Percentiles rank a stretch among this genome's conserved stretches.
These are phyloP conservation scores for Archegozetes longisetosus DNA, from an alignment of 1,140 invertebrate genomes.

Conservation along the genomic window DNA sequence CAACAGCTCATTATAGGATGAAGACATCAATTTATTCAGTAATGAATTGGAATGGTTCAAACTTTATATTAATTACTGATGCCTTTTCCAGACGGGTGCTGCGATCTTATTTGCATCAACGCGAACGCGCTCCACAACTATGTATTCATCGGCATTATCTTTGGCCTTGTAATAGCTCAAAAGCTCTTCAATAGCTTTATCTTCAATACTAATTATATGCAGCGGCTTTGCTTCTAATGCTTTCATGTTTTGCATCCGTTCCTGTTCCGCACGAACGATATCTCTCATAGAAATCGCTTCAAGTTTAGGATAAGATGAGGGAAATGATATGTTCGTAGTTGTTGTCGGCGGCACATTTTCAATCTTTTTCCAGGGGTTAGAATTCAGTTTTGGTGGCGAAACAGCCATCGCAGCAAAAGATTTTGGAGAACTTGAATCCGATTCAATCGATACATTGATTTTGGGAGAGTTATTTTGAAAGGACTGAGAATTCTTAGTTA, in stretches of 20 bases:
- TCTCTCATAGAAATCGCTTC: background rate
- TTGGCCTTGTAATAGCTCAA: conserved; percentile 43
- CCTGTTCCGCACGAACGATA: background rate
- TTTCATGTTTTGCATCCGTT: background rate
- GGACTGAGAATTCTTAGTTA: too few relatives aligned
- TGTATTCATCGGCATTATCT: conserved; percentile 41
- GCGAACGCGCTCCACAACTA: conserved; percentile 42
- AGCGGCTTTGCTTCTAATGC: background rate
- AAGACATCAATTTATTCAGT: too few relatives aligned
- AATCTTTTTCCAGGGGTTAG: background rate
- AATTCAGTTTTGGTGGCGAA: background rate
- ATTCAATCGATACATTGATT: too few relatives aligned
- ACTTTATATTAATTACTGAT: too few relatives aligned
- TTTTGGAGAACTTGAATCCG: background rate
- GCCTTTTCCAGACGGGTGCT: conserved; percentile 39
- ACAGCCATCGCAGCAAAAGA: background rate
- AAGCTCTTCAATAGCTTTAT: conserved; percentile 51
- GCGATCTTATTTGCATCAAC: conserved; percentile 29
- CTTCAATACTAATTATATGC: conserved; percentile 34
- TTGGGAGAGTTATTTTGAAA: background rate
- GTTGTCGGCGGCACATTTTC: background rate
- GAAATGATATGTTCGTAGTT: background rate
- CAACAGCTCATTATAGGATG: too few relatives aligned
- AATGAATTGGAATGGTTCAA: too few relatives aligned
- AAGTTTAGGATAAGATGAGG: background rate